A percentile compares a stretch with the other conserved stretches of the same genome.
phyloP scores from a whole-genome alignment of 2,797 vertebrate genomes.

The Alectoris magna region DNA sequence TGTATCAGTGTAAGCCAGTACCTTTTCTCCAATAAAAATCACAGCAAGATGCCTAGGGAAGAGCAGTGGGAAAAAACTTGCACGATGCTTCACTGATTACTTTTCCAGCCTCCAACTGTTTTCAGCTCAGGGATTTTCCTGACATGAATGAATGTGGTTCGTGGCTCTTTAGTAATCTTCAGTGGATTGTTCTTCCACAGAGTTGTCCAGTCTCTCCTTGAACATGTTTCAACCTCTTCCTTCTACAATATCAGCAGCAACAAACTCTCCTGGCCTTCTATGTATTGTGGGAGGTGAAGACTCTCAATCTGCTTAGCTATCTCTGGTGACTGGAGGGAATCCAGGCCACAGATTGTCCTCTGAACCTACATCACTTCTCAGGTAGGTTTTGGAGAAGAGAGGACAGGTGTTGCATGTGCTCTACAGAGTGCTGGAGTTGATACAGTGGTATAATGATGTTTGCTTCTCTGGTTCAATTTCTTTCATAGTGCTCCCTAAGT shows the following conservation, averaged over 20 bases:
- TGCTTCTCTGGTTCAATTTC: background rate
- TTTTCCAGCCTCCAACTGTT: slow-evolving; percentile 27
- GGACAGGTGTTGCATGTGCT: background rate
- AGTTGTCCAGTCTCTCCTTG: background rate
- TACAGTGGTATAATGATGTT: background rate
- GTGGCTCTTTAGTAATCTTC: background rate
- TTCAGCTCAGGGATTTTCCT: slow-evolving; percentile 37
- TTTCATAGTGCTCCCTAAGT: background rate
- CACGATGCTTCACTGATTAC: background rate
- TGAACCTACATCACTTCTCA: background rate
- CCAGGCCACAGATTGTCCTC: background rate
- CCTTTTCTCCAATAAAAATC: background rate
- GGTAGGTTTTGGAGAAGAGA: background rate
- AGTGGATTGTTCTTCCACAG: background rate
- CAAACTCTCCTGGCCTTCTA: background rate
- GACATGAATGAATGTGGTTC: background rate
- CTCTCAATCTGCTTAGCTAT: background rate
- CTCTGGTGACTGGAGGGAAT: background rate
- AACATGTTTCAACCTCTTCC: background rate
- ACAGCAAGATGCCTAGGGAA: background rate
- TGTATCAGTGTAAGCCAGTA: background rate
- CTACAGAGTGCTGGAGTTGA: background rate
- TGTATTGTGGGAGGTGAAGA: background rate
- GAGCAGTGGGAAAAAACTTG: background rate
- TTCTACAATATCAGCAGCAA: background rate